Percentiles rank a stretch among this genome's conserved stretches.
These are phyloP conservation scores for Ctenicera cuprea DNA, from an alignment of 2,888 invertebrate genomes.

Conservation along the genomic window DNA sequence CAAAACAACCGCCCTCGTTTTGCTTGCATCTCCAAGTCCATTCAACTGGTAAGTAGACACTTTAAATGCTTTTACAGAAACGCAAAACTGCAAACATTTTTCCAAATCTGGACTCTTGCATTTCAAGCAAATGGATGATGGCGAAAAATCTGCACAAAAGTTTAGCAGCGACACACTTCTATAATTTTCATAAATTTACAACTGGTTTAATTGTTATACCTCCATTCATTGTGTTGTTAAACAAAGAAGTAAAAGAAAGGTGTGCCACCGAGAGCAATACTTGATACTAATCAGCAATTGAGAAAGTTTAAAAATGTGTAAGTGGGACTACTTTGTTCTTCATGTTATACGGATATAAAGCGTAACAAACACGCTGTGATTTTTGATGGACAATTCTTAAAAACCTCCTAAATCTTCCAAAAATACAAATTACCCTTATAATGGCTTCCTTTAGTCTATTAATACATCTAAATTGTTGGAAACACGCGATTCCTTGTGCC, in stretches of 20 bases:
- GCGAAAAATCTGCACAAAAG: too few species aligned
- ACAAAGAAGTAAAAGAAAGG: conserved; percentile 3
- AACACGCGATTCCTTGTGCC: not conserved
- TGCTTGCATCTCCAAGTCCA: conserved; percentile 34
- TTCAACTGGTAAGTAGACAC: conserved; percentile 37
- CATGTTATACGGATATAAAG: not conserved
- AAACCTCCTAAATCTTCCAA: conserved; percentile 1
- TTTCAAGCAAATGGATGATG: too few species aligned
- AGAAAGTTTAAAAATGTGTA: not conserved
- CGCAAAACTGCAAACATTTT: not conserved
- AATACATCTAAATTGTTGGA: conserved; percentile 2
- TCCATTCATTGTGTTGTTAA: not conserved
- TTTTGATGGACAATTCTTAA: not conserved
- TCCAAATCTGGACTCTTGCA: too few species aligned
- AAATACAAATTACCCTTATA: conserved; percentile 2
- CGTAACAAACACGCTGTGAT: not conserved
- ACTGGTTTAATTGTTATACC: conserved; percentile 3
- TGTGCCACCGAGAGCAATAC: not conserved
- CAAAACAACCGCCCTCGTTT: conserved; percentile 35
- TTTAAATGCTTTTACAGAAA: conserved; percentile 8
- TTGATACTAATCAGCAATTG: not conserved
- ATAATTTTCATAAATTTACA: not conserved
- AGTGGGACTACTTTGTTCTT: not conserved
- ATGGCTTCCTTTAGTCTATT: conserved; percentile 9
- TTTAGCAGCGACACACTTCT: too few species aligned